A percentile compares a stretch with the other conserved stretches of the same genome.
phyloP scores from a whole-genome alignment of 2,888 invertebrate genomes.

The Erebia aethiops region DNA sequence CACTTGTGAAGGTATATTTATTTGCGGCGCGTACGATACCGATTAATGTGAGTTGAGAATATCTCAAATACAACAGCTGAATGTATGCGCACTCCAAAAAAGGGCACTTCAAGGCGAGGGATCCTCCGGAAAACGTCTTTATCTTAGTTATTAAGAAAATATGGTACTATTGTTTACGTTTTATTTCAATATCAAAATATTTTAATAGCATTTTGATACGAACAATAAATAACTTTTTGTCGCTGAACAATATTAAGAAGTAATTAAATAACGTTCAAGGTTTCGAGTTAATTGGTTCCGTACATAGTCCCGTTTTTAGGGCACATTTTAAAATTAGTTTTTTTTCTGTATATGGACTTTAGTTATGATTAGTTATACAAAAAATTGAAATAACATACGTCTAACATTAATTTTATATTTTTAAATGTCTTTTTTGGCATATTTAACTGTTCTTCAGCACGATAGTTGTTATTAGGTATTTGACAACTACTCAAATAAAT shows the following conservation, averaged over 20 bases:
- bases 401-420: too few species aligned
- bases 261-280: slow-evolving; percentile 16
- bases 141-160: slow-evolving; percentile 18
- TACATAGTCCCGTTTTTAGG: not conserved
- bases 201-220: slow-evolving; percentile 15
- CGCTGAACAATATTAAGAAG: not conserved
- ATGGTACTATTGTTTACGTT: slow-evolving; percentile 10
- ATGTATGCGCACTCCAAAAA: slow-evolving; percentile 11
- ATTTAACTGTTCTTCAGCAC: too few species aligned
- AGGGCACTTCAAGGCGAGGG: slow-evolving; percentile 19
- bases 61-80: slow-evolving; percentile 2
- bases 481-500: too few species aligned
- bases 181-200: slow-evolving; percentile 6
- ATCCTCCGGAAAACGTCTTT: slow-evolving; percentile 13
- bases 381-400: too few species aligned
- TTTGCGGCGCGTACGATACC: not conserved
- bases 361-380: not conserved
- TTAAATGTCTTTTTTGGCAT: too few species aligned
- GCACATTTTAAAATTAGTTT: too few species aligned
- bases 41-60: not conserved
- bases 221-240: slow-evolving; percentile 16
- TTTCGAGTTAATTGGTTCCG: not conserved
- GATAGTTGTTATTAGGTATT: too few species aligned
- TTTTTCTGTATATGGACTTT: not conserved
- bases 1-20: not conserved